Base-by-base conservation (phyloP, 2,113 vertebrate species). In the Entelurus aequoreus region DNA sequence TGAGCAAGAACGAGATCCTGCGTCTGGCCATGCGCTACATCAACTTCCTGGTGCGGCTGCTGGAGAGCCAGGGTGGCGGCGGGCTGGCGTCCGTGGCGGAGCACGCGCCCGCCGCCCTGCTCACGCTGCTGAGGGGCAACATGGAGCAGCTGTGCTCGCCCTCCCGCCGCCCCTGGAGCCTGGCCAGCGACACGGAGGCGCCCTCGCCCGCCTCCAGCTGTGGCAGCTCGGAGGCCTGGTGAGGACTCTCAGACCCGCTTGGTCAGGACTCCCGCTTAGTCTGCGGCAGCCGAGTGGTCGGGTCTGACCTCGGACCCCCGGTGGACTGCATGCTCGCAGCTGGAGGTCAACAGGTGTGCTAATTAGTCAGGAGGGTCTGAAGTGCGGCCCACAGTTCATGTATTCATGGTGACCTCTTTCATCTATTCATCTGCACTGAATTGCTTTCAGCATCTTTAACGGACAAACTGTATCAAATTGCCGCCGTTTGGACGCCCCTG, bases 1-100 rank as follows among this genome's bases (percentile, higher is more conserved):
- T 99, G 78, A 99, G 97, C 91, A 99, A 99, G 86, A 99, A 98
- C 0, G 97, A 99, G 87, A 99, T 97, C 0, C 92, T 99, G 21
- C 92, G 97, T 2, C 79, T 98, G 82, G 97, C 97, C 62, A 98
- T 99, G 97, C 94, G 92, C 75, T 99, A 99, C 60, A 99, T 99
- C 88, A 94, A 93, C 86, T 98, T 99, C 88, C 88, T 99, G 9
- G 92, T 95, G 85, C 92, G 93, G 80, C 88, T 99, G 68, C 82
- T 99, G 70, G 94, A 84, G 91, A 96, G 63, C 78, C 95, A 90
- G 90, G 78, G n/a, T n/a, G n/a, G 85, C 62, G 89, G 92, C 10
- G 90, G 72, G 90, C 90, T 0, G 77, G 85, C 0, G 90, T 12
- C 19, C 72, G 91, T 90, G 0, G 78, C 86, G 0, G 54, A 77